These are phyloP conservation scores for Chaunax sp. DNA, from an alignment of 2,797 vertebrate species.

Conservation along the genomic window DNA sequence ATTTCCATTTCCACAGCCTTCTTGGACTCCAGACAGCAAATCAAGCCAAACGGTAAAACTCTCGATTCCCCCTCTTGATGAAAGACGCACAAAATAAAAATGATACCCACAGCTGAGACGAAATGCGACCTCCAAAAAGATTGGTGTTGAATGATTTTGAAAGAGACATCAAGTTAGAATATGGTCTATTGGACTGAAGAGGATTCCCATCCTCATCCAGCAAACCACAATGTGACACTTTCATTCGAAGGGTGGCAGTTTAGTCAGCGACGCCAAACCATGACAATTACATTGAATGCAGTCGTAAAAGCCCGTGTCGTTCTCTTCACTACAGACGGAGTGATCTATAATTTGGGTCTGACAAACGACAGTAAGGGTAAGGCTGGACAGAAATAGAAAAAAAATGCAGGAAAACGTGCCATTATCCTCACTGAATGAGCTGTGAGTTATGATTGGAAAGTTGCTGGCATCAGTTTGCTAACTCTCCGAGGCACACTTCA, in stretches of 20 bases:
- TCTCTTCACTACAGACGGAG: conserved; percentile 29
- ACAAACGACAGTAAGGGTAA: conserved; percentile 55
- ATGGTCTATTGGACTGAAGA: conserved; percentile 29
- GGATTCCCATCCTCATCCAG: conserved; percentile 25
- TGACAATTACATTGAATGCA: conserved; percentile 64
- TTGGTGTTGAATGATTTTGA: conserved; percentile 52
- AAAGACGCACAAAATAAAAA: conserved; percentile 63
- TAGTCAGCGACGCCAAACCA: conserved; percentile 60
- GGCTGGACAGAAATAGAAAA: conserved; percentile 49
- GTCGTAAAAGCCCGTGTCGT: no score
- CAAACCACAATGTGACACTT: conserved; percentile 47
- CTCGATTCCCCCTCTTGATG: conserved; percentile 72
- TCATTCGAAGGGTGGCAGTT: conserved; percentile 53
- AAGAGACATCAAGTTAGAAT: conserved; percentile 36
- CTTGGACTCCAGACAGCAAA: conserved; percentile 75
- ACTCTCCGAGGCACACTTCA: conserved; percentile 50
- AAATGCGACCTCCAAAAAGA: conserved; percentile 48
- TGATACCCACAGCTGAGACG: conserved; percentile 48
- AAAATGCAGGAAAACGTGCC: conserved; percentile 37
- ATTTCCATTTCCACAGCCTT: conserved; percentile 68
- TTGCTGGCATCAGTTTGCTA: conserved; percentile 51
- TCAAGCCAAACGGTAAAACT: conserved; percentile 78
- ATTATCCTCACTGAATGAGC: conserved; percentile 47
- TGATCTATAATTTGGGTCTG: conserved; percentile 48
- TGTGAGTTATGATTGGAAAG: conserved; percentile 51